These are phyloP conservation scores for Flabesymbios commensalis DNA, from an alignment of 2,888 invertebrate genomes.

Conservation along the genomic window DNA sequence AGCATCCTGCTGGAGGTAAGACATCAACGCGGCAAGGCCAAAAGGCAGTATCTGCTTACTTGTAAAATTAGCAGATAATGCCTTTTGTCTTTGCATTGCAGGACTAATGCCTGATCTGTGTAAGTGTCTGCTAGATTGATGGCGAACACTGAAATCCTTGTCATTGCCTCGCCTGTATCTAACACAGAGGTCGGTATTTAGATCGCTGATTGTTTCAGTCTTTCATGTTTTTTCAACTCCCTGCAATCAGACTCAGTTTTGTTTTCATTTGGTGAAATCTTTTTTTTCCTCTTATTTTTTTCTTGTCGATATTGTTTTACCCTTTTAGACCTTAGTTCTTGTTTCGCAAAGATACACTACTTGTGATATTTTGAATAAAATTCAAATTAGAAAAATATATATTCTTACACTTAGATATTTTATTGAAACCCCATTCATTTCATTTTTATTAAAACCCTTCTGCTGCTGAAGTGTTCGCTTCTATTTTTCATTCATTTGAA, in stretches of 20 bases:
- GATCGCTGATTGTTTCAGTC: not conserved
- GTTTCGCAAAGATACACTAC: not conserved
- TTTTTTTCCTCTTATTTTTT: no score
- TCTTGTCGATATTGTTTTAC: no score
- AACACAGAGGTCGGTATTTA: not conserved
- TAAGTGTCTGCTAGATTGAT: not conserved
- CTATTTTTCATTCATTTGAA: no score
- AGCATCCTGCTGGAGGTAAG: constrained; percentile 72
- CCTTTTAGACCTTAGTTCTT: not conserved
- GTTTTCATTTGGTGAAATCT: no score
- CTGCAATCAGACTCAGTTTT: not conserved
- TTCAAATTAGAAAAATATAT: not conserved
- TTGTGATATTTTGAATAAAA: not conserved
- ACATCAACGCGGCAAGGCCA: not conserved
- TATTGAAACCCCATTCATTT: no score
- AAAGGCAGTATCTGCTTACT: no score
- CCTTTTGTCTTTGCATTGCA: no score
- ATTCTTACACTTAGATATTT: not conserved
- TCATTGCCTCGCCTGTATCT: no score
- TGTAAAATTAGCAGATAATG: no score
- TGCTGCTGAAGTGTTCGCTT: no score
- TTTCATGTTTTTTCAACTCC: not conserved
- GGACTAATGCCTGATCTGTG: not conserved
- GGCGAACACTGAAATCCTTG: not conserved
- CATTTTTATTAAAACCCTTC: no score